Base-by-base conservation (phyloP, 2,888 invertebrate genomes). In the Ennomos fuscantarius region DNA sequence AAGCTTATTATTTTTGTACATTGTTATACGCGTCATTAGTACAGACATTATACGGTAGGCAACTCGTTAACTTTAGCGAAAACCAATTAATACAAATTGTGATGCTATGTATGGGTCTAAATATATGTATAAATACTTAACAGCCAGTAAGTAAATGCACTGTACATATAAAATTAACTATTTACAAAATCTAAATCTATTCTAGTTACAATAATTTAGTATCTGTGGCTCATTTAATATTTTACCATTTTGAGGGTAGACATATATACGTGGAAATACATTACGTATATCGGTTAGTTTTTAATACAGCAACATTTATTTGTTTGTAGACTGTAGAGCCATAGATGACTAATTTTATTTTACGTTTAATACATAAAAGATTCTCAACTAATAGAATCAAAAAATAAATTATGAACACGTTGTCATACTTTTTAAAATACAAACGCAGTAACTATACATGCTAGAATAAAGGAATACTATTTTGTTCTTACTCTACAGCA, bases 1-100 rank as follows among this genome's bases (percentile, higher is more conserved):
- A 90, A 91, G 91, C 91, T 88, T 90, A 85, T 91, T 87, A 88
- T 87, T 89, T 89, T 90, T 90, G 86, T 89, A 90, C 88, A 86
- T 76, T 85, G 81, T 89, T 91, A 89, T 81, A 87, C 77, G 87
- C 86, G 73, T 79, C 72, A 86, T 87, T 89, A 89, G 88, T 90
- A 58, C 62, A 67, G 57, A 65, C 41, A 53, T 55, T 61, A 58
- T 40, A 63, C 54, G 49, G 71, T 69, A 72, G 69, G 62, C 62
- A 73, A 76, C 74, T 75, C 68, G 76, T 77, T 62, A 76, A 73
- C 41, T 78, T 78, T 83, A 68, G 70, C 76, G 9, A 52, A 72
- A 76, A 79, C 68, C 61, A 72, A 79, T 74, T 45, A 56, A 54
- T 48, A 59, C 41, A 70, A 67, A 64, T 76, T 80, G 80, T 81